Evolutionary conservation across 2,113 vertebrate genomes (phyloP).

Genomic region (Nicator chloris): DNA sequence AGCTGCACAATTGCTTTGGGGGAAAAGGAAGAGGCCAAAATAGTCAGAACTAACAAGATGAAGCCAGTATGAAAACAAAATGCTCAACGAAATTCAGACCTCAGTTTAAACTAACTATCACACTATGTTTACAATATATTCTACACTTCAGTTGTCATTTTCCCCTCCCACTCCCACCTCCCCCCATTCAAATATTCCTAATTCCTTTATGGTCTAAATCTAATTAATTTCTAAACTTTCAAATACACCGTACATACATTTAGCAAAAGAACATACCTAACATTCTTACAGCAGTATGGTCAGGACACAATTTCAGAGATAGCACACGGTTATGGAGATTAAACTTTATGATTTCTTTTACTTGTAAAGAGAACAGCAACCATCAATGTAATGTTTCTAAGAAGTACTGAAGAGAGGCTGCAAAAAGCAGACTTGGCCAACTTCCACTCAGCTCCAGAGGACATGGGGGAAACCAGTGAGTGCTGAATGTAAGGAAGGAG

Average conservation of each 20-base stretch:
- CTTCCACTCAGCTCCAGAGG: not conserved
- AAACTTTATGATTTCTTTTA: not conserved
- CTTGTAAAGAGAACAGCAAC: constrained; percentile 52
- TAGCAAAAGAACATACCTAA: constrained; percentile 83
- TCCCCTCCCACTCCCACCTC: constrained; percentile 40
- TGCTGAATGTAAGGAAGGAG: constrained; percentile 21
- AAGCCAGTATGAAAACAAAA: constrained; percentile 72
- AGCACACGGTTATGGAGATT: constrained; percentile 58
- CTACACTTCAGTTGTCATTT: constrained; percentile 61
- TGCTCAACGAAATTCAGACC: constrained; percentile 72
- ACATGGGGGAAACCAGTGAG: not conserved
- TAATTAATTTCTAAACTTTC: constrained; percentile 81
- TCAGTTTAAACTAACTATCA: constrained; percentile 66
- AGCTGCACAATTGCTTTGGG: constrained; percentile 39
- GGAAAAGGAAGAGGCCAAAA: constrained; percentile 41
- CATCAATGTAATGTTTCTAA: constrained; percentile 46
- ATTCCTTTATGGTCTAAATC: constrained; percentile 68
- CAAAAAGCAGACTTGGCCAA: constrained; percentile 17
- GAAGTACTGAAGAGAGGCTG: constrained; percentile 47
- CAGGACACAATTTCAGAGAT: constrained; percentile 80
- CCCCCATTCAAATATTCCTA: constrained; percentile 61
- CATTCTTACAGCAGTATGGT: constrained; percentile 76
- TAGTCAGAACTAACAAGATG: constrained; percentile 38
- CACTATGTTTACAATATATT: constrained; percentile 69
- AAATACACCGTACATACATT: constrained; percentile 86